Percentiles rank a stretch among this genome's conserved stretches.
phyloP scores from a whole-genome alignment of 2,888 invertebrate species.

The Monochamus alternatus region DNA sequence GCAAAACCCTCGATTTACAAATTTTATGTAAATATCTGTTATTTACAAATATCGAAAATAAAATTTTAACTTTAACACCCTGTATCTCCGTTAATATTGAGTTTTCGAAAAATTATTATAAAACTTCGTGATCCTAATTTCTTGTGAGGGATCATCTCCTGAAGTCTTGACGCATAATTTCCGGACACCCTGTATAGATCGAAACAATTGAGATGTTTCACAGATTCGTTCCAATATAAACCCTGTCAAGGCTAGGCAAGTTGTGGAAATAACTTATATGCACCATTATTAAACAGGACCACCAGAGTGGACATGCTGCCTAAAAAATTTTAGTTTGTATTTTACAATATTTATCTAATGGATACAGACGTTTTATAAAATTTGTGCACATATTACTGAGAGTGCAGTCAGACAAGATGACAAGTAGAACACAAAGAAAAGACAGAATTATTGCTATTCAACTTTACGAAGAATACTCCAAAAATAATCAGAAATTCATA shows the following conservation, averaged over 20 bases:
- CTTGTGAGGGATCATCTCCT: too few species aligned
- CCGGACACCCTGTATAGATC: too few species aligned
- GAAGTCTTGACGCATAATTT: too few species aligned
- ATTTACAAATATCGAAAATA: too few species aligned
- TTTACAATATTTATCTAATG: slow-evolving; percentile 47
- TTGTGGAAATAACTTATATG: slow-evolving; percentile 46
- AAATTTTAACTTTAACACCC: too few species aligned
- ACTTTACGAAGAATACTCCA: not conserved
- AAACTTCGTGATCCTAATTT: too few species aligned
- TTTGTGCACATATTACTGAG: not conserved
- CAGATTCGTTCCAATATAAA: not conserved
- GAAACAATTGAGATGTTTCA: too few species aligned
- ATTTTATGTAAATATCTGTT: not conserved
- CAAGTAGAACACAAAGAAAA: not conserved
- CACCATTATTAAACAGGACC: slow-evolving; percentile 47
- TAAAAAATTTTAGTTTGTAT: slow-evolving; percentile 43
- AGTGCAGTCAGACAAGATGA: not conserved
- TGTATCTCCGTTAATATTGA: too few species aligned
- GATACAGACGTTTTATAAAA: not conserved
- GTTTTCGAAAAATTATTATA: too few species aligned
- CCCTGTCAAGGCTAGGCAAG: slow-evolving; percentile 17
- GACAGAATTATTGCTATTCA: not conserved
- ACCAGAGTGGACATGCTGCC: slow-evolving; percentile 39
- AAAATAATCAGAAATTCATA: too few species aligned
- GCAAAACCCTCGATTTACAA: too few species aligned